These are phyloP conservation scores for Physocephala rufipes DNA, from an alignment of 2,888 invertebrate genomes.

Conservation along the genomic window DNA sequence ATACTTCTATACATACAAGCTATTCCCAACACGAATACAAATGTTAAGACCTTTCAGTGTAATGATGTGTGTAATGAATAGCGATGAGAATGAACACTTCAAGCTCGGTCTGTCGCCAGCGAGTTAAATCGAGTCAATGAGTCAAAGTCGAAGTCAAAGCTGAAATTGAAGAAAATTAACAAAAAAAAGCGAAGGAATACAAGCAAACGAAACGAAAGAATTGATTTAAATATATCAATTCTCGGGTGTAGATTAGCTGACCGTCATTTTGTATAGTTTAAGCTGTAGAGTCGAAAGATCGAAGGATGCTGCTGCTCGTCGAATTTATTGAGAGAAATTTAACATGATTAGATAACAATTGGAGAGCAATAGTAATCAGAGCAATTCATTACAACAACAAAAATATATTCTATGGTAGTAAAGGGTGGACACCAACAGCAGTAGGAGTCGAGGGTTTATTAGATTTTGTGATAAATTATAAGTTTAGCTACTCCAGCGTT, in stretches of 20 bases:
- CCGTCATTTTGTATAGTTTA: background rate
- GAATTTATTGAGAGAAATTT: conserved; percentile 36
- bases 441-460: background rate
- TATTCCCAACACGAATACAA: background rate
- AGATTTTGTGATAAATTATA: conserved; percentile 5
- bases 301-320: no score
- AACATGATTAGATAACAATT: conserved; percentile 38
- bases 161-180: no score
- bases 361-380: conserved; percentile 30
- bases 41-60: conserved; percentile 42
- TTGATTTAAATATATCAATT: conserved; percentile 15
- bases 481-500: conserved; percentile 6
- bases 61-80: conserved; percentile 58
- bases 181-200: no score
- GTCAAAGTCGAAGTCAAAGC: no score
- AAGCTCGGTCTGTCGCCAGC: background rate
- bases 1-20: conserved; percentile 5
- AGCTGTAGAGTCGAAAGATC: background rate
- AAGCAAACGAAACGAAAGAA: no score
- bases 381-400: conserved; percentile 21
- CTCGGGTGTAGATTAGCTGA: conserved; percentile 14
- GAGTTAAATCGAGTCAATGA: background rate
- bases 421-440: background rate
- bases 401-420: no score
- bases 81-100: conserved; percentile 11